Evolutionary conservation across 2,113 vertebrate species (phyloP).

Genomic region (Dasyornis broadbenti): DNA sequence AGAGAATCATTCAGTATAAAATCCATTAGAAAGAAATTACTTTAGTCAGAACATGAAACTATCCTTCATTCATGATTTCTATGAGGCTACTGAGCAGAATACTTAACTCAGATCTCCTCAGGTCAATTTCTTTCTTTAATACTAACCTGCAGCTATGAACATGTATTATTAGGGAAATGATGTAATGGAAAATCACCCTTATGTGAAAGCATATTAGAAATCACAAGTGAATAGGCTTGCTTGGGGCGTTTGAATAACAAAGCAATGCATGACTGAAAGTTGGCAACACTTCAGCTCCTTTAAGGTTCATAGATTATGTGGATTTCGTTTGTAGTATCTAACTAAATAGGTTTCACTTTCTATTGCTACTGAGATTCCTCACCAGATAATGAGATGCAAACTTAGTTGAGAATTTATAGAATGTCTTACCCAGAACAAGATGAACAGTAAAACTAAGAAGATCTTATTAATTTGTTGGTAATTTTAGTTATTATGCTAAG

Average conservation of each 20-base stretch:
- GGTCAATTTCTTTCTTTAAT: slow-evolving; percentile 38
- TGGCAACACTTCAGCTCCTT: background rate
- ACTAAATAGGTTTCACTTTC: background rate
- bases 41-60: background rate
- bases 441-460: background rate
- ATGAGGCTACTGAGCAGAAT: background rate
- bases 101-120: slow-evolving; percentile 1
- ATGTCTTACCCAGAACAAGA: background rate
- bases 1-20: slow-evolving; percentile 25
- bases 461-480: background rate
- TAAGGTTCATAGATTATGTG: background rate
- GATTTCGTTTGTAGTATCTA: background rate
- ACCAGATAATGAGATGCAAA: background rate
- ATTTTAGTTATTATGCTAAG: background rate
- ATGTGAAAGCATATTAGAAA: slow-evolving; percentile 50
- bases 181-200: slow-evolving; percentile 53
- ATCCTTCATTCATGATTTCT: background rate
- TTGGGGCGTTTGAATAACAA: slow-evolving; percentile 21
- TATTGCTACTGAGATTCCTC: background rate
- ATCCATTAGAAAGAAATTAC: slow-evolving; percentile 29
- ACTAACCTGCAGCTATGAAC: slow-evolving; percentile 27
- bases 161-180: slow-evolving; percentile 41
- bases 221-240: background rate
- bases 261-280: background rate
- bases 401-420: background rate